Conservation (phyloP, 2,113 vertebrate genomes). For the Podocnemis expansa region DNA sequence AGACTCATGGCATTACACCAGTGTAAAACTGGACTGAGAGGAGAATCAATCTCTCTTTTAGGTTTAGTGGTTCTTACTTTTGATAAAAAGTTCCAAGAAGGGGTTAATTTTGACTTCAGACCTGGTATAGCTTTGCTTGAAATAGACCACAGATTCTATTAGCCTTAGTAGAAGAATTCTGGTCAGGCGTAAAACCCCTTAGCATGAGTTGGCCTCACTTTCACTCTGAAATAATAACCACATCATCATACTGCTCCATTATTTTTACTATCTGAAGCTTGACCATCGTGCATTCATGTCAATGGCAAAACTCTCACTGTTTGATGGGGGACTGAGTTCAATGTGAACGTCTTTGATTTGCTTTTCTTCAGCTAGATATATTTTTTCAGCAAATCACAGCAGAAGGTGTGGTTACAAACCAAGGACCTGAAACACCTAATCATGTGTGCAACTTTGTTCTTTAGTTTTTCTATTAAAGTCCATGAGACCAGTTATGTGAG, state of each 20-base stretch:
- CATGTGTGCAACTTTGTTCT: neutral
- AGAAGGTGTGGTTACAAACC: neutral
- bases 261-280: neutral
- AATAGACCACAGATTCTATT: neutral
- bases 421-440: neutral
- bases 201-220: neutral
- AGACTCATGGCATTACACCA: neutral
- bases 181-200: neutral
- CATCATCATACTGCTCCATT: neutral
- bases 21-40: neutral
- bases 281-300: neutral
- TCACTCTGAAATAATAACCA: neutral
- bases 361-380: neutral
- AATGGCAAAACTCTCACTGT: neutral
- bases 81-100: neutral
- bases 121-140: neutral
- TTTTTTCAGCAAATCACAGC: neutral
- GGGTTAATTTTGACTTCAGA: neutral
- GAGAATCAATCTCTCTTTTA: neutral
- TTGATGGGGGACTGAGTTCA: neutral
- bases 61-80: neutral
- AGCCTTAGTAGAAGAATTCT: neutral
- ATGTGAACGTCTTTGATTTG: neutral
- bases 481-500: neutral
- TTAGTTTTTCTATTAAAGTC: neutral